Evolutionary conservation across 1,140 invertebrate genomes (phyloP), one percentile per base, ranked within the genome.

Genomic region (Megalopta genalis): DNA sequence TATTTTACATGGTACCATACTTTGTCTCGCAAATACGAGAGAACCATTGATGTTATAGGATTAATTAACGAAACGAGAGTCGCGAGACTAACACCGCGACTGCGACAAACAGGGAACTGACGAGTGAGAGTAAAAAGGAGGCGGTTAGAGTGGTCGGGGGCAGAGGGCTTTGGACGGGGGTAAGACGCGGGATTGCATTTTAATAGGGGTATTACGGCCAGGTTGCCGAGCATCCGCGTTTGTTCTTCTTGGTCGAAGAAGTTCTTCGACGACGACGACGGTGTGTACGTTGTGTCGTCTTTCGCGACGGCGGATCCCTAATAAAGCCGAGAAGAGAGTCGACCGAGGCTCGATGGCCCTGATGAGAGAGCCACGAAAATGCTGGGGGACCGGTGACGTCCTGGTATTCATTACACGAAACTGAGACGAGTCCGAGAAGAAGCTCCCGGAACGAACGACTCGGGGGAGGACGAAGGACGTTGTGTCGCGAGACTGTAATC

Each of bases 111-210:
- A 52, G 16, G 49, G 49, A 52, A 14, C 49, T 52, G 49, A 52
- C 49, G 49, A 46, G 42, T 46, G 10, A 46, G 42, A 12, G 10
- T 46, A 46, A 46, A 46, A 46, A 46, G 49, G 49, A 4, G 5
- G 3, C 49, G 49, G 46, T 6, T 21, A 12, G 16, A 46, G 54
- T 27, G n/a, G 49, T 2, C 9, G 18, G 18, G n/a, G 2, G 18
- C 5, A 2, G 12, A 9, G 7, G 14, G 46, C 67, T 42, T 76
- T 57, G 42, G 65, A 54, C 37, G 57, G 32, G 46, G 9, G 78
- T 84, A 67, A 85, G 82, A 86, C 69, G 73, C 59, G 76, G 74
- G 81, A 89, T 89, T 89, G 88, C 83, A 89, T 89, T 89, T 88
- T 89, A 89, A 88, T 88, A 88, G 86, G 84, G 82, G 83, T 79